Evolutionary conservation across 2,113 vertebrate genomes (phyloP).

Genomic region (Arvicanthis niloticus): DNA sequence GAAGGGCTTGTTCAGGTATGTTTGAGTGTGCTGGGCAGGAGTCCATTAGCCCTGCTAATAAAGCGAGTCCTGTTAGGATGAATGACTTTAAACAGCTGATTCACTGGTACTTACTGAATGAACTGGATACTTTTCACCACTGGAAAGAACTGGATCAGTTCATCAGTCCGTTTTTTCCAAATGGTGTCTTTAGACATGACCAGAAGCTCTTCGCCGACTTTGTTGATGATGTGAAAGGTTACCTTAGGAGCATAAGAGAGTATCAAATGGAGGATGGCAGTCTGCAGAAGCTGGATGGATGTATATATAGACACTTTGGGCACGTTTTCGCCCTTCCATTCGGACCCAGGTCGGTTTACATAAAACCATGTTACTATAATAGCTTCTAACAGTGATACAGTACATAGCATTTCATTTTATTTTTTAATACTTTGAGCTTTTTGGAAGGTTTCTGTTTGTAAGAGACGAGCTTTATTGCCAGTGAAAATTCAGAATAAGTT

Average conservation of each 20-base stretch:
- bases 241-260: slow-evolving; percentile 93
- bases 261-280: slow-evolving; percentile 88
- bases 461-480: slow-evolving; percentile 47
- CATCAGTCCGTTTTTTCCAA: slow-evolving; percentile 93
- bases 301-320: slow-evolving; percentile 94
- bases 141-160: slow-evolving; percentile 96
- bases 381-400: slow-evolving; percentile 71
- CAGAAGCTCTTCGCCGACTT: slow-evolving; percentile 98
- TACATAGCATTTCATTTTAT: not conserved
- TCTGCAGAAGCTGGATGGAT: slow-evolving; percentile 94
- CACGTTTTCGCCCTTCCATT: slow-evolving; percentile 87
- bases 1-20: slow-evolving; percentile 90
- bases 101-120: slow-evolving; percentile 92
- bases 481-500: slow-evolving; percentile 44
- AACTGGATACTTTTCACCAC: slow-evolving; percentile 93
- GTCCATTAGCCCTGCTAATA: slow-evolving; percentile 91
- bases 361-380: slow-evolving; percentile 80
- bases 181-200: slow-evolving; percentile 96
- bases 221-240: slow-evolving; percentile 94
- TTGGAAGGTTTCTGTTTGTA: slow-evolving; percentile 28
- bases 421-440: slow-evolving; percentile 54
- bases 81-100: slow-evolving; percentile 95
- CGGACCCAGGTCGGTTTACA: slow-evolving; percentile 91
- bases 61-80: slow-evolving; percentile 91
- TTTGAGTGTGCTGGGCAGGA: slow-evolving; percentile 94